Evolutionary conservation across 30 jellyfish, hydroid and myxozoan genomes (phyloP).

Genomic region (Hydractinia echinata): DNA sequence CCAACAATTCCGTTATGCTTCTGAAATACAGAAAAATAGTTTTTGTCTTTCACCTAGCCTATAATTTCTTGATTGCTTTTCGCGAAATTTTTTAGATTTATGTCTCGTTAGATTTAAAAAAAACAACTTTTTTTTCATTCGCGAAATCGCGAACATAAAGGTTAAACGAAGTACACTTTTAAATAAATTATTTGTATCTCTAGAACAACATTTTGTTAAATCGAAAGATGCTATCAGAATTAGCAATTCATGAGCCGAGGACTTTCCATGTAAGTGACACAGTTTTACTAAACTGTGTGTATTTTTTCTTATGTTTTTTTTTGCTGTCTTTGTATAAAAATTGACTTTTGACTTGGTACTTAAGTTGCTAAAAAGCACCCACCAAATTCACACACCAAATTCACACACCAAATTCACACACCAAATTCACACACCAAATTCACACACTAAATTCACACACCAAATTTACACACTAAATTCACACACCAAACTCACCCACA

Average conservation of each 20-base stretch:
- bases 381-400: neutral
- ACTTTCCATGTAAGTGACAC: constrained; percentile 55
- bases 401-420: no score
- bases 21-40: neutral
- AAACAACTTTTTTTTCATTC: no score
- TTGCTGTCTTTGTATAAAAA: neutral
- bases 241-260: constrained; percentile 96
- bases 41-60: neutral
- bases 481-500: no score
- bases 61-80: neutral
- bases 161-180: neutral
- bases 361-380: neutral
- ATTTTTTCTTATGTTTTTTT: neutral
- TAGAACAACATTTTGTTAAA: constrained; percentile 70
- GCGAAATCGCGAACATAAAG: no score
- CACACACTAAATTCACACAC: no score
- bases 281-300: neutral
- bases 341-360: neutral
- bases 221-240: constrained; percentile 84
- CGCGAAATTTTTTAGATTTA: no score
- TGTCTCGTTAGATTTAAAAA: no score
- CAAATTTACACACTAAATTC: no score
- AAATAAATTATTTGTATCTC: neutral
- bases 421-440: no score
- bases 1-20: no score